Base-by-base conservation (phyloP, 2,888 invertebrate species). In the Euclidia mi region DNA sequence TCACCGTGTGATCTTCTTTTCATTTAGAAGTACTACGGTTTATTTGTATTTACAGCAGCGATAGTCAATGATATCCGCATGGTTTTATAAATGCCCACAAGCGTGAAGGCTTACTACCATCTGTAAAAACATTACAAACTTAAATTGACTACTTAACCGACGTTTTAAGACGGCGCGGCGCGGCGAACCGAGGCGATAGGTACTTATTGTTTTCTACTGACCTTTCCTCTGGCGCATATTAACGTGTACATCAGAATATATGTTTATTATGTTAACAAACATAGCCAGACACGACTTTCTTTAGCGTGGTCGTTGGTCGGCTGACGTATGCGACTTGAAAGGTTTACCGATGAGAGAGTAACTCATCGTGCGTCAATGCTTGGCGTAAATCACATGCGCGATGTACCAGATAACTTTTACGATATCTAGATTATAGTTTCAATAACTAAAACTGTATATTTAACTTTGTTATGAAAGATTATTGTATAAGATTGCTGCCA, bases 401-500 rank as follows among this genome's bases (percentile, higher is more conserved):
- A 65, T 71, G 60, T 49, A 56, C 66, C 48, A 59, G 47, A 68
- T 76, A 55, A 61, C 61, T 60, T 65, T 66, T 76, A 79, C 52
- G 77, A 82, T 64, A 76, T 72, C 63, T 42, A 61, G 71, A 70
- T 76, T 67, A 80, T 56, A 71, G 78, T 75, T 76, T 60, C 62
- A 73, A 67, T 70, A 71, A 71, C 71, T 73, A 71, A 78, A 79
- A 65, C 64, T 70, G 71, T 82, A 78, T 77, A 82, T 85, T 76
- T 73, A 84, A 82, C 75, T 81, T 81, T 85, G 86, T 87, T 88
- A 81, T 85, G 81, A 86, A 78, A 84, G 82, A 87, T 87, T 84
- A 84, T 79, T 80, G 74, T 79, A 79, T 70, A 46, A 25, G 73
- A 69, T 62, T 64, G 82, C 62, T 89, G 92, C 92, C 90, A 91